Base-by-base conservation (phyloP, 2,888 invertebrate genomes). In the Corbicula japonica region DNA sequence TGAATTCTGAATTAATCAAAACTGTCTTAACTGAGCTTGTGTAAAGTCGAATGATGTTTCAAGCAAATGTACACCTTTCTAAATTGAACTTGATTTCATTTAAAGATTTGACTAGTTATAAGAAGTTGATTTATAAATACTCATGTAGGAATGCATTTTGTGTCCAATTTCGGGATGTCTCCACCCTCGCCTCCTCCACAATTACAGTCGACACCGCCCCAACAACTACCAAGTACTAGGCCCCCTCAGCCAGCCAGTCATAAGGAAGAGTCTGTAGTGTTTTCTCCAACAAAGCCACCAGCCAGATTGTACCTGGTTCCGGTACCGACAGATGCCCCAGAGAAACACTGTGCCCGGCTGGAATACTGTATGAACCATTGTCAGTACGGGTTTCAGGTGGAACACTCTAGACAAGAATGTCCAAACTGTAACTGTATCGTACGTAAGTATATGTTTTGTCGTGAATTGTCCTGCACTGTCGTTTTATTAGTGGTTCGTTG, bases 381-480 rank as follows among this genome's bases (percentile, higher is more conserved):
- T 46, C 28, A 26, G 23, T 46, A 63, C 44, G 72, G 72, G 5
- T 72, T 41, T n/a, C 52, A 48, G 28, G 34, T 72, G 26, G 41
- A 72, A 10, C 50, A 52, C 28, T 62, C 63, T 30, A 34, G 44
- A 35, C 28, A 52, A 5, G 44, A 44, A 34, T 72, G 72, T 32
- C 72, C 72, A 21, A 21, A 48, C 6, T 74, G 66, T 41, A 30
- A 52, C 32, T 72, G 71, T 21, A 41, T 62, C 15, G 26, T 62
- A n/a, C 69, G 69, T 69, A 48, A 32, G 69, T 48, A 10, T n/a
- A n/a, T n/a, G n/a, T n/a, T n/a, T n/a, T n/a, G n/a, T n/a, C n/a
- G n/a, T n/a, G n/a, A n/a, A n/a, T n/a, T n/a, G n/a, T n/a, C n/a
- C n/a, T n/a, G n/a, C n/a, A n/a, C n/a, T n/a, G n/a, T n/a, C n/a